Evolutionary conservation across 30 jellyfish, hydroid and myxozoan genomes (phyloP).

Genomic region (Haliclystus octoradiatus): DNA sequence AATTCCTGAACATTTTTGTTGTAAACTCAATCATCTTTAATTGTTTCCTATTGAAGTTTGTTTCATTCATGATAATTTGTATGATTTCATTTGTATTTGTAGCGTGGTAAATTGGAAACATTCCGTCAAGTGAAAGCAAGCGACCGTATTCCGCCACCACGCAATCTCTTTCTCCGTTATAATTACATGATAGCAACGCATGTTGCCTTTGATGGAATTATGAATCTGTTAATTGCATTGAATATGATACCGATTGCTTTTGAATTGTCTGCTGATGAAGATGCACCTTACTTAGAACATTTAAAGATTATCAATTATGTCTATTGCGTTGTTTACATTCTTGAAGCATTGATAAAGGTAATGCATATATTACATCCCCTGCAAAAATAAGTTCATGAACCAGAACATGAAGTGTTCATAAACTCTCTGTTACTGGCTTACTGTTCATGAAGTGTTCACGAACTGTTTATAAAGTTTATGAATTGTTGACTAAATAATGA

Average conservation of each 20-base stretch:
- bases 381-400: too few species aligned
- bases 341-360: constrained; percentile 81
- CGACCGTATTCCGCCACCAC: constrained; percentile 88
- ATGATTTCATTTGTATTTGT: background rate
- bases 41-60: background rate
- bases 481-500: too few species aligned
- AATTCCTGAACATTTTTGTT: too few species aligned
- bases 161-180: constrained; percentile 81
- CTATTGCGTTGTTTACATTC: constrained; percentile 47
- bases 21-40: too few species aligned
- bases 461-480: too few species aligned
- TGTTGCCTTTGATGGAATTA: constrained; percentile 64
- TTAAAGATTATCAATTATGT: constrained; percentile 65
- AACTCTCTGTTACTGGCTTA: too few species aligned
- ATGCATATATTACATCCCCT: background rate
- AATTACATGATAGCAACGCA: constrained; percentile 83
- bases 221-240: constrained; percentile 57
- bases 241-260: constrained; percentile 68
- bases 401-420: too few species aligned
- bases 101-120: constrained; percentile 51
- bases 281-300: constrained; percentile 24
- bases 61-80: background rate
- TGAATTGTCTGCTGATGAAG: constrained; percentile 48
- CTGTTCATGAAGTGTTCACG: too few species aligned
- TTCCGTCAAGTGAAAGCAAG: constrained; percentile 68